Base-by-base conservation (phyloP, 2,113 vertebrate species). In the Gila orcuttii region DNA sequence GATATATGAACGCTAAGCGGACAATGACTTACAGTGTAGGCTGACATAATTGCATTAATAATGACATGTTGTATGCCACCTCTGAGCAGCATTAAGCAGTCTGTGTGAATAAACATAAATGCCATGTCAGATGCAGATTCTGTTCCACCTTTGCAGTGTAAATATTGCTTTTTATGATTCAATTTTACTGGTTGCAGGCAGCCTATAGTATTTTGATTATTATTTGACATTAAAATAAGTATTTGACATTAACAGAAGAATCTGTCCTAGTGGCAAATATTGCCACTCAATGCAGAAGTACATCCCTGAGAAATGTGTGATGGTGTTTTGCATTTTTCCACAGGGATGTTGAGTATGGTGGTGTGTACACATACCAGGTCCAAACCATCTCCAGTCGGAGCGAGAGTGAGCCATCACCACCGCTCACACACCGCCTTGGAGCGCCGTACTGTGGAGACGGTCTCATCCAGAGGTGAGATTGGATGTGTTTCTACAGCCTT, bases 401-500 rank as follows among this genome's bases (percentile, higher is more conserved):
- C 59, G 95, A 98, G 79, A 98, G 97, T 0, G 97, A 97, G 78
- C 95, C 95, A 0, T 99, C 98, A 0, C 97, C 97, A 0, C 88
- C 90, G 0, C 93, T 97, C 19, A 28, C 93, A 3, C 98, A 99
- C 11, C 31, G 94, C 79, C 94, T 98, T 7, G 97, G 97, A 74
- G 95, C 94, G 0, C 95, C 96, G 7, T 99, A 98, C 93, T 99
- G 98, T 21, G 97, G 98, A 4, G 98, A 99, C 0, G 98, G 98
- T 82, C 90, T 93, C 73, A 97, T 99, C 88, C 97, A 99, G 93
- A 97, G 91, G 89, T 90, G 68, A 19, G 85, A 60, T 79, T 47
- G 2, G 10, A 57, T 7, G 13, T 25, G 17, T 36, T 50, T 31
- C 23, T 4, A 9, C 15, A 21, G 50, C 45, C 31, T 47, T 50